These are phyloP conservation scores for Eristalis pertinax DNA, from an alignment of 2,888 invertebrate species.

Conservation along the genomic window DNA sequence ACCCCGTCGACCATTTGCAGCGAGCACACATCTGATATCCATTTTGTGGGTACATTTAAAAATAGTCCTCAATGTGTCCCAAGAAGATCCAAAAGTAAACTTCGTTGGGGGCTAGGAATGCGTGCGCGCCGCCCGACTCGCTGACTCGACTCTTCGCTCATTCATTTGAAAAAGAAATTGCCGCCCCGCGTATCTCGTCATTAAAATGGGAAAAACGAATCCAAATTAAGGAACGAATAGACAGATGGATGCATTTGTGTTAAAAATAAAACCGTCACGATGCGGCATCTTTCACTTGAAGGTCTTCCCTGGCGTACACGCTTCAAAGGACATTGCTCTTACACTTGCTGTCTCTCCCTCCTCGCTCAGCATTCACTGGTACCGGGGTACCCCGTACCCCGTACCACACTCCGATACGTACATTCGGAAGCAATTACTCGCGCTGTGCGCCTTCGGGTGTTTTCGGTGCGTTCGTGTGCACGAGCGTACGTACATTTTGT, in stretches of 20 bases:
- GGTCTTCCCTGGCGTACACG: slow-evolving; percentile 62
- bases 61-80: slow-evolving; percentile 64
- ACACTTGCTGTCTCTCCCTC: slow-evolving; percentile 19
- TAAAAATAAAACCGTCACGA: slow-evolving; percentile 68
- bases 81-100: slow-evolving; percentile 70
- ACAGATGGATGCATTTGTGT: slow-evolving; percentile 72
- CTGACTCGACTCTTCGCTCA: slow-evolving; percentile 24
- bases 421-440: slow-evolving; percentile 80
- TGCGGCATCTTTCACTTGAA: slow-evolving; percentile 66
- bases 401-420: slow-evolving; percentile 23
- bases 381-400: no score
- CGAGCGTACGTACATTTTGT: slow-evolving; percentile 7
- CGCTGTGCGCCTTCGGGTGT: slow-evolving; percentile 42
- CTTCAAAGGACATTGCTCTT: slow-evolving; percentile 72
- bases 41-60: slow-evolving; percentile 65
- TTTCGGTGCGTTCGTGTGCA: not conserved
- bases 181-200: slow-evolving; percentile 49
- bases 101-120: slow-evolving; percentile 73
- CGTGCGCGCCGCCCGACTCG: slow-evolving; percentile 45
- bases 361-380: not conserved
- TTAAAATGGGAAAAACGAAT: slow-evolving; percentile 42
- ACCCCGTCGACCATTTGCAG: not conserved
- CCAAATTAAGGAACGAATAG: slow-evolving; percentile 68
- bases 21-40: slow-evolving; percentile 43
- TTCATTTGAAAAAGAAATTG: slow-evolving; percentile 65